These are phyloP conservation scores for Scleropages formosus DNA, from an alignment of 2,797 vertebrate genomes.

Conservation along the genomic window DNA sequence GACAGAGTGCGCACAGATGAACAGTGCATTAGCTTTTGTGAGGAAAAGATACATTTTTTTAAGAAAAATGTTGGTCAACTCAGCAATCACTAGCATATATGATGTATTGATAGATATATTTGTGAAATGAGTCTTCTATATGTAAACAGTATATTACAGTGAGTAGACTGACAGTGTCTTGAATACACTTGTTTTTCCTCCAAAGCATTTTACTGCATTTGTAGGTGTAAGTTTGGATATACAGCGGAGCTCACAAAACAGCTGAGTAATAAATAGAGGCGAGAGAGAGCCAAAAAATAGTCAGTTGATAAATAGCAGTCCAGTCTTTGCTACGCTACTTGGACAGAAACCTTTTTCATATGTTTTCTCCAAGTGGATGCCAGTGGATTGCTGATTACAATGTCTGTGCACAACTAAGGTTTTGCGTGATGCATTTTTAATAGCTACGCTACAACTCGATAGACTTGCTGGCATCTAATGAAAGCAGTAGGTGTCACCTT, in stretches of 20 bases:
- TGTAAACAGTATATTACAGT: no score
- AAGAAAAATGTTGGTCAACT: no score
- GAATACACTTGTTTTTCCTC: neutral
- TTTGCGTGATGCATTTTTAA: slow-evolving; percentile 42
- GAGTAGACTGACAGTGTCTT: no score
- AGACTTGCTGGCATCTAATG: slow-evolving; percentile 24
- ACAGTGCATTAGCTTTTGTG: no score
- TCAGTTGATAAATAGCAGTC: neutral
- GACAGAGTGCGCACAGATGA: no score
- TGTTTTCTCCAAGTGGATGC: no score
- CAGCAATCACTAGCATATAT: no score
- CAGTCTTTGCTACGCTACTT: neutral
- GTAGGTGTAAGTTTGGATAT: neutral
- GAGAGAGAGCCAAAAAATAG: neutral
- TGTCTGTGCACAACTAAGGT: neutral
- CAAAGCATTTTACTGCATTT: neutral
- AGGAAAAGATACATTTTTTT: no score
- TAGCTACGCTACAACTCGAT: slow-evolving; percentile 16
- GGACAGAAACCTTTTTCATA: neutral
- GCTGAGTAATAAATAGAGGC: neutral
- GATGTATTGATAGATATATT: no score
- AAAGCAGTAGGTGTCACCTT: slow-evolving; percentile 37
- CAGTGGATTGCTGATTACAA: neutral
- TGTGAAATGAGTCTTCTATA: no score
- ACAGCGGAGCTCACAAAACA: neutral